Base-by-base conservation (phyloP, 1,140 invertebrate genomes). In the Eubasilissa regina region DNA sequence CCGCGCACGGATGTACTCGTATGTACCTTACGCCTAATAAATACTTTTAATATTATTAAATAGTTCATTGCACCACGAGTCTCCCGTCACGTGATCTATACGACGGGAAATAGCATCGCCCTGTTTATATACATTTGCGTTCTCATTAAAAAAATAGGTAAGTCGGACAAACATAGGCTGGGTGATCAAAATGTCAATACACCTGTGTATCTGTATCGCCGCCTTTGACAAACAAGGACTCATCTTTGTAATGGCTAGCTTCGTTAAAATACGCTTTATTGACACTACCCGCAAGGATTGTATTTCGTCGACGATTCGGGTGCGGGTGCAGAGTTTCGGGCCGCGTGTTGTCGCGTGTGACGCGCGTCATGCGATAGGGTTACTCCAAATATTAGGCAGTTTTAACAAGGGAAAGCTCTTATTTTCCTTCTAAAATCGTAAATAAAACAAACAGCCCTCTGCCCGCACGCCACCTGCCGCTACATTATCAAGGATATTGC, bases 391-490 rank as follows among this genome's bases (percentile, higher is more conserved):
- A 58, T 58, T 48, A 76, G 45, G 58, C 74, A 17, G 45, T 21
- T 58, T 75, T 58, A 58, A 81, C 80, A 81, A 62, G 72, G 53
- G 51, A 81, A 78, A 44, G 76, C 80, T 81, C 79, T 81, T 81
- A 79, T 78, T 81, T 78, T 79, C 70, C 73, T 79, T 70, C 64
- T 66, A 76, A 68, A 79, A 78, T 76, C 51, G 74, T 66, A 81
- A 78, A 81, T 78, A 81, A 81, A 78, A 79, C 80, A 81, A 79
- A 56, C 74, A 48, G 45, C 74, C 13, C 35, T 21, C 17, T 17
- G 56, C 70, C 77, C 76, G 51, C 15, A 45, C 47, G 73, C 74
- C 73, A 56, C 56, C 55, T 81, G 70, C 75, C 73, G 80, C 74
- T 70, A 53, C 74, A 51, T 80, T 77, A 75, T 78, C 80, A 74